Percentiles rank a stretch among this genome's conserved stretches.
Evolutionary conservation across 2,888 invertebrate species (phyloP).

Genomic region (Philereme vetulata): DNA sequence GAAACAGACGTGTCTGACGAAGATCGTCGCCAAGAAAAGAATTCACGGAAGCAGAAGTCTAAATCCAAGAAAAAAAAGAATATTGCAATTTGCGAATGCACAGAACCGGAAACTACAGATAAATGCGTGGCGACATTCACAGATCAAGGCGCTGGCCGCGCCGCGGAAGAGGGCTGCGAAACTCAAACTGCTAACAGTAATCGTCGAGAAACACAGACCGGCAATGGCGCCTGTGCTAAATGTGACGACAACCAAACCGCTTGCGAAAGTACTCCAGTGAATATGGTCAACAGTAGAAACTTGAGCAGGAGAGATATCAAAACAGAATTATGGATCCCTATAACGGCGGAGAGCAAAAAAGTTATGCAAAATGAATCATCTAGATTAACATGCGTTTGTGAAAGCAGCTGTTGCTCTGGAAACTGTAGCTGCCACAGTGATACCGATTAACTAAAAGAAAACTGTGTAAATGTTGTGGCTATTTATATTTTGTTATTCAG

Average conservation of each 20-base stretch:
- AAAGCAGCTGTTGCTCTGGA: slow-evolving; percentile 31
- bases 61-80: slow-evolving; percentile 18
- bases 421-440: slow-evolving; percentile 35
- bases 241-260: slow-evolving; percentile 43
- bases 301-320: slow-evolving; percentile 3
- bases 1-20: slow-evolving; percentile 18
- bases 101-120: slow-evolving; percentile 35
- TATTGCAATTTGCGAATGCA: slow-evolving; percentile 37
- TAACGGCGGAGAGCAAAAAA: slow-evolving; percentile 21
- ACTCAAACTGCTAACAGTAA: slow-evolving; percentile 40
- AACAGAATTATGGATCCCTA: slow-evolving; percentile 33
- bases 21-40: slow-evolving; percentile 6
- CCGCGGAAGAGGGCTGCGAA: slow-evolving; percentile 35
- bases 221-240: slow-evolving; percentile 15
- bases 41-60: slow-evolving; percentile 15
- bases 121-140: slow-evolving; percentile 52
- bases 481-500: slow-evolving; percentile 82
- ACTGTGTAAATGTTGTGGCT: slow-evolving; percentile 55
- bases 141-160: slow-evolving; percentile 45
- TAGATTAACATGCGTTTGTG: slow-evolving; percentile 18
- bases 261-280: slow-evolving; percentile 6
- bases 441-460: slow-evolving; percentile 47
- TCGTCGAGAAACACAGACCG: slow-evolving; percentile 41
- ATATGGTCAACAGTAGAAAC: slow-evolving; percentile 8
- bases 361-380: slow-evolving; percentile 25